phyloP scores from a whole-genome alignment of 2,113 vertebrate species.

The Amphiprion percula region DNA sequence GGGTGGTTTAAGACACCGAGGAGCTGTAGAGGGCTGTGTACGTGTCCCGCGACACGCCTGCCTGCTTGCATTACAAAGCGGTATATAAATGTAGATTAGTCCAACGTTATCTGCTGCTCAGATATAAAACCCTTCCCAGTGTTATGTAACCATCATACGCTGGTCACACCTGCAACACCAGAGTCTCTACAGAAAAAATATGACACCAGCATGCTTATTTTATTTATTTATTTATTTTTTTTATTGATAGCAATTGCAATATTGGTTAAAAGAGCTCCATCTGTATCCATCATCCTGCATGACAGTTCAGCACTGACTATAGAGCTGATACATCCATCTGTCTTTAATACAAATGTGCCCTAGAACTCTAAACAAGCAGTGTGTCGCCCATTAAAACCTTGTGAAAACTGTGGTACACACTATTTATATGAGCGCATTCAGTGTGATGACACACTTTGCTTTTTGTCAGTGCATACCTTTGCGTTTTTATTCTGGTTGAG shows the following conservation, averaged over 20 bases:
- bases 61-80: constrained; percentile 15
- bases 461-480: not conserved
- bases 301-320: not conserved
- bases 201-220: not conserved
- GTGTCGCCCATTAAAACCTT: too few relatives aligned
- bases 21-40: constrained; percentile 19
- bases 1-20: not conserved
- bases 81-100: constrained; percentile 14
- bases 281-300: not conserved
- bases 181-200: not conserved
- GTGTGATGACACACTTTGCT: too few relatives aligned
- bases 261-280: too few relatives aligned
- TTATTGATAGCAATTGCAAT: too few relatives aligned
- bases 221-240: too few relatives aligned
- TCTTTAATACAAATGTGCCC: not conserved
- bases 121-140: constrained; percentile 19
- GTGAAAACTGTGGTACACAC: too few relatives aligned
- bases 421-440: too few relatives aligned
- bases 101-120: constrained; percentile 32
- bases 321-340: not conserved
- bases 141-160: not conserved
- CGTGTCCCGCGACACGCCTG: constrained; percentile 39
- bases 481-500: not conserved
- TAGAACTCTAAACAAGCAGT: not conserved
- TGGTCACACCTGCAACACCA: not conserved